Base-by-base conservation (phyloP, 2,888 invertebrate species). In the Trichacis sp. region DNA sequence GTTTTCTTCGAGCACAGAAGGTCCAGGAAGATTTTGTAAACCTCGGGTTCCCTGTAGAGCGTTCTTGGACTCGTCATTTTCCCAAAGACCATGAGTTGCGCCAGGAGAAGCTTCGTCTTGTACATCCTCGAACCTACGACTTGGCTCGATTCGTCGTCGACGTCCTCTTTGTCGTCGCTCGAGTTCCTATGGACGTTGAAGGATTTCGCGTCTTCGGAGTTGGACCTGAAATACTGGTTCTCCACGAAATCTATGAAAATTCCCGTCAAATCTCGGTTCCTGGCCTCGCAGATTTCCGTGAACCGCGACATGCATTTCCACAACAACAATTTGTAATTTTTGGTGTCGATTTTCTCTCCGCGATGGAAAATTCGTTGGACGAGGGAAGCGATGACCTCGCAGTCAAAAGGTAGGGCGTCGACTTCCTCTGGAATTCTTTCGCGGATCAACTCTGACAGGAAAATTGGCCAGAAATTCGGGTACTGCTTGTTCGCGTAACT, bases 51-150 rank as follows among this genome's bases (percentile, higher is more conserved):
- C 68, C 90, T 89, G 76, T 91, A 91, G 64, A 96, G 85, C 1
- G 92, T 91, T 79, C 89, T 91, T 0, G 96, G 96, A 78, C 94
- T 94, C 64, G 89, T 89, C 72, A 96, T 90, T 73, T 92, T 91
- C 0, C 93, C 87, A 79, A 97, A 90, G 6, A 96, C 88, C 73
- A 89, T 87, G 79, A 97, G 86, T 74, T 92, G 89, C 14, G 90
- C 88, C 43, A 91, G 86, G 0, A 94, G 83, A 19, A 89, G 78
- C 42, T 86, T 85, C 2, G 73, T 66, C 24, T 76, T 79, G 12
- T 74, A 72, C 1, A 43, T n/a, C 30, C 53, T 76, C 3, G 64
- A 58, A 20, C 43, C 36, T 11, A 43, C 47, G n/a, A 46, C 46
- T 17, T 57, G 47, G 19, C 53, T 55, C 64, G 74, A 52, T 59